phyloP scores from a whole-genome alignment of 2,113 vertebrate genomes.

The Pungitius pungitius region DNA sequence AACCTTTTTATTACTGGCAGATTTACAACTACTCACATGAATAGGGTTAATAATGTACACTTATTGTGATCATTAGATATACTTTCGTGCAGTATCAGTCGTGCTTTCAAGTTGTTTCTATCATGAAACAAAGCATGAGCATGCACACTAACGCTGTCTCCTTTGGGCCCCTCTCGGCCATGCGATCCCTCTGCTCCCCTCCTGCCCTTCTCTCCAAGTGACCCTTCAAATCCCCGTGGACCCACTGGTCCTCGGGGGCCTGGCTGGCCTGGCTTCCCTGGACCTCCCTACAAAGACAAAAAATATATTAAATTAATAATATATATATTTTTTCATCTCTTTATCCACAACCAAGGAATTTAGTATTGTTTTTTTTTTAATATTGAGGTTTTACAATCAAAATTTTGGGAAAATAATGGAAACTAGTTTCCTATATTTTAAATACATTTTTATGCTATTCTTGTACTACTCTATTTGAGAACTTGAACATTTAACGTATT shows the following conservation, averaged over 20 bases:
- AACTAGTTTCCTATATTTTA: neutral
- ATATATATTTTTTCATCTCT: too few species aligned
- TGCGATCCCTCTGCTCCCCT: conserved; percentile 80
- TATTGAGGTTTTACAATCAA: neutral
- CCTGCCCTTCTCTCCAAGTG: conserved; percentile 82
- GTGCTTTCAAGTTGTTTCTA: conserved; percentile 1
- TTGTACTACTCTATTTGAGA: neutral
- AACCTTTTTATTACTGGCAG: neutral
- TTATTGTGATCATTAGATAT: neutral
- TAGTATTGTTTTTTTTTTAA: neutral
- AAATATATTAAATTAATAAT: too few species aligned
- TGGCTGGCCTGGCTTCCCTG: conserved; percentile 53
- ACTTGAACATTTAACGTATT: neutral
- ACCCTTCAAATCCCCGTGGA: conserved; percentile 55
- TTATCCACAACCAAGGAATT: neutral
- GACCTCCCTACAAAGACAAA: conserved; percentile 50
- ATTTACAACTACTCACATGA: neutral
- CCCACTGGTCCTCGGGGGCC: conserved; percentile 50
- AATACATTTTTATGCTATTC: neutral
- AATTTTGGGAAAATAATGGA: neutral
- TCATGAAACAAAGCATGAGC: neutral
- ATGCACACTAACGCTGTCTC: conserved; percentile 78
- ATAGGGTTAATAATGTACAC: neutral
- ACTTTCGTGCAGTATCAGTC: neutral
- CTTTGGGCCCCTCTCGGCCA: conserved; percentile 82